Evolutionary conservation across 37 sponge, comb jelly and placozoan species (phyloP).

Genomic region (Mnemiopsis leidyi): DNA sequence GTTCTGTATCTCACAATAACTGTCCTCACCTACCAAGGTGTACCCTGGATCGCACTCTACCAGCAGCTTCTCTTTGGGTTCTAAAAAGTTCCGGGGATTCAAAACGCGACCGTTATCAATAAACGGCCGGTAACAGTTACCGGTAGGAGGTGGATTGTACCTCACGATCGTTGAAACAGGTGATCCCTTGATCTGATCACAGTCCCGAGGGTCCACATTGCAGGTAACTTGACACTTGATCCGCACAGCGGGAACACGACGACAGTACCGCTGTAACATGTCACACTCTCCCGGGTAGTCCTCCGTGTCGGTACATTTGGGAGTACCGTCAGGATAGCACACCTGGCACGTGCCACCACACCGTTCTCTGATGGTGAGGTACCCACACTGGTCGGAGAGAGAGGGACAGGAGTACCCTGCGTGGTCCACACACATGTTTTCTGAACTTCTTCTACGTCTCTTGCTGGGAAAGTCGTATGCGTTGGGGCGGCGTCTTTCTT

Average conservation of each 20-base stretch:
- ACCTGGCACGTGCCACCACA: background rate
- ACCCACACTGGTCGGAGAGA: background rate
- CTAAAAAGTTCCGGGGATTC: background rate
- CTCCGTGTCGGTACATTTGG: background rate
- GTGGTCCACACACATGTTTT: background rate
- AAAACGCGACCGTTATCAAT: background rate
- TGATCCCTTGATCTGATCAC: background rate
- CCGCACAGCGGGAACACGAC: background rate
- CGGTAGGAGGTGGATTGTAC: background rate
- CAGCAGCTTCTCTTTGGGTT: background rate
- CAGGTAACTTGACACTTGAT: background rate
- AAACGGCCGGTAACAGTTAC: background rate
- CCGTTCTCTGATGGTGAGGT: background rate
- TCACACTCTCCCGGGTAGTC: background rate
- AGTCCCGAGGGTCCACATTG: background rate
- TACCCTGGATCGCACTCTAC: background rate
- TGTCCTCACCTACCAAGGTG: background rate
- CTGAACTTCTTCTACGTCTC: background rate
- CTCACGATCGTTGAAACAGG: background rate
- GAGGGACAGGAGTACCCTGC: background rate
- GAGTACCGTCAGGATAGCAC: background rate
- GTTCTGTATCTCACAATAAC: background rate
- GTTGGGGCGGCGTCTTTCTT: background rate
- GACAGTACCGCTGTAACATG: background rate
- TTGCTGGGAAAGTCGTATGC: background rate